phyloP scores from a whole-genome alignment of 2,888 invertebrate genomes.

The Perizoma flavofasciatum region DNA sequence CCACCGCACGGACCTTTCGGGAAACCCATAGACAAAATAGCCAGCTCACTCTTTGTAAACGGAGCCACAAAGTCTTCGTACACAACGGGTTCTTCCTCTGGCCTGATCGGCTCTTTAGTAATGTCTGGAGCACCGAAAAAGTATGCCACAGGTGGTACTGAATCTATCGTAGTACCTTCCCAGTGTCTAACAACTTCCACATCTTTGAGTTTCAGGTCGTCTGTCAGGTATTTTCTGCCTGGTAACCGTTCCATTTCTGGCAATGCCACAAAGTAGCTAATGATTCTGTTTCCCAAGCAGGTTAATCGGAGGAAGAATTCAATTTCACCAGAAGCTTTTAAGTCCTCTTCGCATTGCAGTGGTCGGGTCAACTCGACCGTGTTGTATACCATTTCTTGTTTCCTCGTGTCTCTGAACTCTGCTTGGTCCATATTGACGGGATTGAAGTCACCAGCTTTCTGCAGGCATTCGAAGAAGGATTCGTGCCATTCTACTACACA shows the following conservation, averaged over 20 bases:
- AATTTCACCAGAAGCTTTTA: slow-evolving; percentile 72
- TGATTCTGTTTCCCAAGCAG: slow-evolving; percentile 69
- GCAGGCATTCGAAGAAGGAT: slow-evolving; percentile 66
- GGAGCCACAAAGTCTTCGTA: slow-evolving; percentile 75
- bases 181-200: slow-evolving; percentile 76
- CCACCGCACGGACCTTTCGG: slow-evolving; percentile 80
- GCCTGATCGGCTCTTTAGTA: slow-evolving; percentile 63
- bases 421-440: slow-evolving; percentile 71
- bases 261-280: slow-evolving; percentile 68
- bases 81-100: slow-evolving; percentile 54
- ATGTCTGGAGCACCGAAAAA: slow-evolving; percentile 77
- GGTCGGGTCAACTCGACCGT: slow-evolving; percentile 66
- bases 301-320: slow-evolving; percentile 68
- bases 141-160: slow-evolving; percentile 71
- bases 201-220: slow-evolving; percentile 72
- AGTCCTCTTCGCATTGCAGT: slow-evolving; percentile 74
- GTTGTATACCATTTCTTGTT: slow-evolving; percentile 68
- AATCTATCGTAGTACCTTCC: slow-evolving; percentile 72
- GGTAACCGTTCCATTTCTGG: slow-evolving; percentile 79
- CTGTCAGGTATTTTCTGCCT: slow-evolving; percentile 70
- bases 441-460: slow-evolving; percentile 63
- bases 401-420: slow-evolving; percentile 66
- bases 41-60: slow-evolving; percentile 67
- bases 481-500: slow-evolving; percentile 70
- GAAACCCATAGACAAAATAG: slow-evolving; percentile 78